A percentile compares a stretch with the other conserved stretches of the same genome.
Conservation (phyloP, 2,797 vertebrate species). For the Prionace glauca region DNA sequence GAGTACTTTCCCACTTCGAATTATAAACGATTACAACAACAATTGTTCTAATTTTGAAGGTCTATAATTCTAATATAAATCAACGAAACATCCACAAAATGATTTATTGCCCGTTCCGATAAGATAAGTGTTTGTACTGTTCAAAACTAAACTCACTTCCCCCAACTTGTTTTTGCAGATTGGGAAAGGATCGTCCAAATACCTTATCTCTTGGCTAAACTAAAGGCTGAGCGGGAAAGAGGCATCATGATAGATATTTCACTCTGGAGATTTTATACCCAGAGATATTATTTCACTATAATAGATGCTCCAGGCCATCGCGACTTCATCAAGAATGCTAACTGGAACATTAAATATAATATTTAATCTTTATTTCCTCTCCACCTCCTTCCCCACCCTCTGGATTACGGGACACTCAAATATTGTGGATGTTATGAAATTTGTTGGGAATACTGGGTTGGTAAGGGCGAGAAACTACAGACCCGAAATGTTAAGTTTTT, state of each 20-base stretch:
- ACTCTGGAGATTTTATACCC: slow-evolving; percentile 66
- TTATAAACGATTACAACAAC: too few relatives aligned
- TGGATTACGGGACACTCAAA: too few relatives aligned
- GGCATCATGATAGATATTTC: slow-evolving; percentile 73
- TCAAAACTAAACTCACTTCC: neutral
- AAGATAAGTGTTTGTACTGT: neutral
- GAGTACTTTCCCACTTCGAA: neutral
- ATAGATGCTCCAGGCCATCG: slow-evolving; percentile 71
- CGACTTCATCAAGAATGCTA: slow-evolving; percentile 78
- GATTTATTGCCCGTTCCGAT: neutral
- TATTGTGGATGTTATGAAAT: too few relatives aligned
- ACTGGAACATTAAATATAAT: slow-evolving; percentile 62
- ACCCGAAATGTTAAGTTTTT: too few relatives aligned
- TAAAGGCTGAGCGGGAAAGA: slow-evolving; percentile 68
- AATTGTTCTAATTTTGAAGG: neutral
- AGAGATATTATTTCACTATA: slow-evolving; percentile 66
- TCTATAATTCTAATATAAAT: neutral
- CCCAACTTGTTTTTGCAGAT: slow-evolving; percentile 48
- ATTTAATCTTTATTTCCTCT: too few relatives aligned
- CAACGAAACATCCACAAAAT: neutral
- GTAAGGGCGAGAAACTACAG: too few relatives aligned
- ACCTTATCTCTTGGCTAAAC: slow-evolving; percentile 70
- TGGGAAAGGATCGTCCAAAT: slow-evolving; percentile 72
- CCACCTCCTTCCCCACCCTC: too few relatives aligned
- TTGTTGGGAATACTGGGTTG: too few relatives aligned